These are phyloP conservation scores for Drosophila merina DNA, from an alignment of 2,888 invertebrate species.

Conservation along the genomic window DNA sequence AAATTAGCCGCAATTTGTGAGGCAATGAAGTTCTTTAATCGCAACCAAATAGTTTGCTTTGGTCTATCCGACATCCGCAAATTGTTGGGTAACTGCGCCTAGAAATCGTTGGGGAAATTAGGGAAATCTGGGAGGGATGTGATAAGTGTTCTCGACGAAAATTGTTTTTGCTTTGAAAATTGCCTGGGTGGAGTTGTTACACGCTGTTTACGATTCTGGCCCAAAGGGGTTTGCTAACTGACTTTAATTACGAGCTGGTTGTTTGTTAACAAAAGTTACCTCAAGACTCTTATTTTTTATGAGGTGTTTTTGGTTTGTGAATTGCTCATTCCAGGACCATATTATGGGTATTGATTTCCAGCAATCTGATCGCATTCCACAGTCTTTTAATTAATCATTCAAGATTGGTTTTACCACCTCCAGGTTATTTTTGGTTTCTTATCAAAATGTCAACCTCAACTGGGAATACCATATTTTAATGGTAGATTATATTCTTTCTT, in stretches of 20 bases:
- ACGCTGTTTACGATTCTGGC: neutral
- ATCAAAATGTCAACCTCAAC: conserved; percentile 14
- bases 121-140: conserved; percentile 27
- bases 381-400: conserved; percentile 23
- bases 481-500: no score
- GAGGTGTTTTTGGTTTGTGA: neutral
- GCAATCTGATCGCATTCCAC: conserved; percentile 22
- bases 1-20: conserved; percentile 37
- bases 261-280: neutral
- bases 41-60: conserved; percentile 41
- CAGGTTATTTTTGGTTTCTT: conserved; percentile 14
- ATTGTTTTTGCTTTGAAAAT: conserved; percentile 19
- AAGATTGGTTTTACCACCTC: conserved; percentile 15
- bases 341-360: conserved; percentile 16
- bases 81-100: neutral
- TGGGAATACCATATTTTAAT: neutral
- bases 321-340: conserved; percentile 1
- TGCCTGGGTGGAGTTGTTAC: conserved; percentile 14
- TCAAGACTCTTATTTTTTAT: neutral
- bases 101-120: conserved; percentile 20
- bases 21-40: conserved; percentile 27
- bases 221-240: conserved; percentile 2
- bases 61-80: conserved; percentile 16
- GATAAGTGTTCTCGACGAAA: conserved; percentile 34
- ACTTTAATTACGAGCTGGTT: neutral